A percentile compares a stretch with the other conserved stretches of the same genome.
These are phyloP conservation scores for Alethe diademata DNA, from an alignment of 2,113 vertebrate species.

Conservation along the genomic window DNA sequence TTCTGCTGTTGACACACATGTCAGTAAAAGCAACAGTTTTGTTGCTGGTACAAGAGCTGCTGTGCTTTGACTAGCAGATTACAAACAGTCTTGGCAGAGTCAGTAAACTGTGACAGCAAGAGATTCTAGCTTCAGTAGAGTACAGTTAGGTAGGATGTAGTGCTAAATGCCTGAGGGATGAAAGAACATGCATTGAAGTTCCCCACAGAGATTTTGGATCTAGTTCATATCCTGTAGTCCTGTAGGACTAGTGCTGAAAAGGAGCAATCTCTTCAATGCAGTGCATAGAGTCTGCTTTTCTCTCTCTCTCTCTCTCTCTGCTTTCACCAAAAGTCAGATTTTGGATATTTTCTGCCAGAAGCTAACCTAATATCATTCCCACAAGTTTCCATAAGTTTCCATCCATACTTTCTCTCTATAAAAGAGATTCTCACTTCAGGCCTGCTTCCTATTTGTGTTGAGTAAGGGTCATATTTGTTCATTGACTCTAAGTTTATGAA, in stretches of 20 bases:
- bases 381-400: neutral
- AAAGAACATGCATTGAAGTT: neutral
- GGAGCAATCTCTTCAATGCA: neutral
- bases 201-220: neutral
- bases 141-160: neutral
- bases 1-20: neutral
- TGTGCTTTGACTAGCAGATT: constrained; percentile 27
- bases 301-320: neutral
- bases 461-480: neutral
- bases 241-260: neutral
- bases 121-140: neutral
- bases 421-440: neutral
- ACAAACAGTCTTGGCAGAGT: constrained; percentile 27
- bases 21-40: neutral
- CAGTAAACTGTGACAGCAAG: constrained; percentile 16
- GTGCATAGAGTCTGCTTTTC: neutral
- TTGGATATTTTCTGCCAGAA: neutral
- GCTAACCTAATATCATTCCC: neutral
- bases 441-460: neutral
- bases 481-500: neutral
- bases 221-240: neutral
- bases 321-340: neutral
- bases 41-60: neutral
- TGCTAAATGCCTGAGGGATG: neutral
- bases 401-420: neutral